Percentiles rank a stretch among this genome's conserved stretches.
Evolutionary conservation across 2,888 invertebrate species (phyloP).

Genomic region (Ectemnius cavifrons): DNA sequence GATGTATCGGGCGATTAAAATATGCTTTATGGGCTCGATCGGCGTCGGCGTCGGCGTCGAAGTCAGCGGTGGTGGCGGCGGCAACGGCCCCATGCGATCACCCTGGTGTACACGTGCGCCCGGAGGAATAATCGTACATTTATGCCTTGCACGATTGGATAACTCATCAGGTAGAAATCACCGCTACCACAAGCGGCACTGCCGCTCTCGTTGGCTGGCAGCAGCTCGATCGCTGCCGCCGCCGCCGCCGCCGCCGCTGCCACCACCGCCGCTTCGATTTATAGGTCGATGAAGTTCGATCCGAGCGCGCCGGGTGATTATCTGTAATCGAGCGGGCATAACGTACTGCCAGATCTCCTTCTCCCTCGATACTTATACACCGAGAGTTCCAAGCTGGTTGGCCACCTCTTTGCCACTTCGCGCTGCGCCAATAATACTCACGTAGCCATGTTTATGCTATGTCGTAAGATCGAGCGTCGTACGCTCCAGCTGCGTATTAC

Average conservation of each 20-base stretch:
- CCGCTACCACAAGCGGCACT: constrained; percentile 50
- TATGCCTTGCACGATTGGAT: constrained; percentile 60
- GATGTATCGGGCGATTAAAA: constrained; percentile 32
- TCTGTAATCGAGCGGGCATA: constrained; percentile 59
- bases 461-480: neutral
- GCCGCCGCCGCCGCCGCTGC: too few relatives aligned
- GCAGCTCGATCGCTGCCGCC: too few relatives aligned
- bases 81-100: constrained; percentile 28
- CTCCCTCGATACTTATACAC: constrained; percentile 28
- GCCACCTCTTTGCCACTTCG: neutral
- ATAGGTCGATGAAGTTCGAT: constrained; percentile 67
- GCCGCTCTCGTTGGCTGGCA: neutral
- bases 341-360: constrained; percentile 55
- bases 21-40: constrained; percentile 35
- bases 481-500: neutral
- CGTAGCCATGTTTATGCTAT: constrained; percentile 29
- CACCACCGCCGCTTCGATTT: constrained; percentile 52
- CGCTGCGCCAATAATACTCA: too few relatives aligned
- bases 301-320: constrained; percentile 56
- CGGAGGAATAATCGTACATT: constrained; percentile 56
- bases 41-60: constrained; percentile 11
- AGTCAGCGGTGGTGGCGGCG: constrained; percentile 14
- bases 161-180: constrained; percentile 60
- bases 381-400: neutral
- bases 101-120: constrained; percentile 36